Percentiles rank a stretch among this genome's conserved stretches.
phyloP scores from a whole-genome alignment of 2,113 vertebrate species.

The Heteronetta atricapilla region DNA sequence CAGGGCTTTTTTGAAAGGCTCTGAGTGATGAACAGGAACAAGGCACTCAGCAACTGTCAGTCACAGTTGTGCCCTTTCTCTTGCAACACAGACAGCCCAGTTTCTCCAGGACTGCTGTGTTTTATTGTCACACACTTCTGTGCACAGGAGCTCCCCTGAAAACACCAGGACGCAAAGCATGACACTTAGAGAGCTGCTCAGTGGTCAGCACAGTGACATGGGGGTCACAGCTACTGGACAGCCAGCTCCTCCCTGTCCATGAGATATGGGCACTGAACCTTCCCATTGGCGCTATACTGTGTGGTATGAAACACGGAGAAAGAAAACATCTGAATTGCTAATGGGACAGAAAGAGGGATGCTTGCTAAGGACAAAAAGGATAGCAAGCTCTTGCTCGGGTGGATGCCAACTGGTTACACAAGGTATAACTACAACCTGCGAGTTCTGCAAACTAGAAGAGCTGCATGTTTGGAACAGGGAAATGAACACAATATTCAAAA shows the following conservation, averaged over 20 bases:
- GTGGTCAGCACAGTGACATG: fast-evolving
- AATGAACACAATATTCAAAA: background rate
- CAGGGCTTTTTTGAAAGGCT: background rate
- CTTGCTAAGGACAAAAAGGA: background rate
- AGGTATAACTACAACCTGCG: background rate
- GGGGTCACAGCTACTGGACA: background rate
- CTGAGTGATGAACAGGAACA: background rate
- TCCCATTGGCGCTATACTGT: background rate
- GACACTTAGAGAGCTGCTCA: background rate
- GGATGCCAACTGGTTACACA: background rate
- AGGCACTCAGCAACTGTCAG: background rate
- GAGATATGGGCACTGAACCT: background rate
- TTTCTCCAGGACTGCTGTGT: background rate
- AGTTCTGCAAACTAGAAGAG: background rate
- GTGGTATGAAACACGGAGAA: background rate
- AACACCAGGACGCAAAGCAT: fast-evolving
- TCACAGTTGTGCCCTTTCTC: background rate
- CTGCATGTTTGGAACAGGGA: background rate
- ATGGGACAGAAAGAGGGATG: background rate
- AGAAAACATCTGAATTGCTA: background rate
- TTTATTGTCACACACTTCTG: fast-evolving
- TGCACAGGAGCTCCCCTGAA: background rate
- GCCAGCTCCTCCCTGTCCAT: fast-evolving
- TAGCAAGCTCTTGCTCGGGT: background rate
- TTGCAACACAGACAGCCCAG: background rate